Base-by-base conservation (phyloP, 2,888 invertebrate genomes). In the Euzophera pinguis region DNA sequence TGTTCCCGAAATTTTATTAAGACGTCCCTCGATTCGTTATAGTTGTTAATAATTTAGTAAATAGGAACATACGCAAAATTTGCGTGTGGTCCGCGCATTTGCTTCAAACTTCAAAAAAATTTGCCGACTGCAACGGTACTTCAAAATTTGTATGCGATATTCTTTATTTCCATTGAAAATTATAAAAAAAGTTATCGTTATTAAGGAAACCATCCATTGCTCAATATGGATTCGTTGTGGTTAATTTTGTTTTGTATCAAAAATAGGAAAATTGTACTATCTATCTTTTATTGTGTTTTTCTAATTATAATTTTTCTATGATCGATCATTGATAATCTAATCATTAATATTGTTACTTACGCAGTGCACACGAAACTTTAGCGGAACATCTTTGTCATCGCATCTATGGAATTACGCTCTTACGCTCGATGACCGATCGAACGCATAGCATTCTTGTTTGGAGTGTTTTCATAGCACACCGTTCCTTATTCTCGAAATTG, bases 391-490 rank as follows among this genome's bases (percentile, higher is more conserved):
- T n/a, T n/a, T n/a, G n/a, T n/a, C n/a, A 22, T 22, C 22, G 22
- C 22, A 22, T 22, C 14, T 39, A 39, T 39, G 55, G 52, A 53
- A 48, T 38, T 37, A 52, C 48, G 45, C 37, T 53, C 54, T 45
- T 51, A 32, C 32, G 8, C 13, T 48, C 12, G 14, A 32, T 56
- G 57, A 61, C 57, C 59, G 52, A 57, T 61, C 53, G 56, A 55
- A 50, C 58, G 56, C 62, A 62, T 58, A 42, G 54, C 53, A 65
- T 66, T 59, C 55, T 60, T 62, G 50, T 55, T 58, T 56, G 59
- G 57, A 59, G 62, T 76, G 68, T 77, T 81, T 71, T 74, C 68
- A 69, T 76, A 75, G 71, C 67, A 65, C 45, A 16, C 65, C 69
- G 62, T 60, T 59, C 56, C 55, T 56, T 64, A 64, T 75, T 75